Evolutionary conservation across 2,888 invertebrate genomes (phyloP).

Genomic region (Mycalesis mineus): DNA sequence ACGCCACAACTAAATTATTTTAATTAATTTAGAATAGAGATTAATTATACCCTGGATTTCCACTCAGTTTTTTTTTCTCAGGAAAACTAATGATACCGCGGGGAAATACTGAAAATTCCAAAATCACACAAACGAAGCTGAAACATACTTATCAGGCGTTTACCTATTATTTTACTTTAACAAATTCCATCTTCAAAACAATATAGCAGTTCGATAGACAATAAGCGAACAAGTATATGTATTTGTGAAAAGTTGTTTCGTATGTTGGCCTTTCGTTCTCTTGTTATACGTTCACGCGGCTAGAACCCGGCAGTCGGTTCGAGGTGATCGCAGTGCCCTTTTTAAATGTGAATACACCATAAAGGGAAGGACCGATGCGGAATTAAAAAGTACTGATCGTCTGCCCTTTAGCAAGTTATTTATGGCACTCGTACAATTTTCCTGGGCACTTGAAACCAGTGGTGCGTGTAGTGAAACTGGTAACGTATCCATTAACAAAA

Average conservation of each 20-base stretch:
- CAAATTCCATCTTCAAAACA: too few species aligned
- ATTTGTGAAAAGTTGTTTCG: slow-evolving; percentile 13
- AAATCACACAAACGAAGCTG: too few species aligned
- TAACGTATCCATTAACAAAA: slow-evolving; percentile 10
- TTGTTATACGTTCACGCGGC: slow-evolving; percentile 34
- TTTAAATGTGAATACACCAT: slow-evolving; percentile 41
- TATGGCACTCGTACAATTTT: slow-evolving; percentile 15
- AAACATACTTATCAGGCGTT: too few species aligned
- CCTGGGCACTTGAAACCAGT: slow-evolving; percentile 11
- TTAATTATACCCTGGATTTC: too few species aligned
- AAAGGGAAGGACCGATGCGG: slow-evolving; percentile 41
- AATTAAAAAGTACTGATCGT: slow-evolving; percentile 28
- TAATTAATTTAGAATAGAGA: too few species aligned
- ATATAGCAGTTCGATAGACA: neutral
- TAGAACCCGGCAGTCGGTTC: slow-evolving; percentile 61
- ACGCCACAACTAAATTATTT: too few species aligned
- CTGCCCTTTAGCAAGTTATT: slow-evolving; percentile 29
- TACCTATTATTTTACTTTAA: too few species aligned
- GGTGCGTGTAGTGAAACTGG: slow-evolving; percentile 12
- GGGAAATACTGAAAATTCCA: too few species aligned
- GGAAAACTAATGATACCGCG: too few species aligned
- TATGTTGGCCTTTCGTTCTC: slow-evolving; percentile 15
- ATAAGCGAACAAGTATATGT: neutral
- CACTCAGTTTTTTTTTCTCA: too few species aligned
- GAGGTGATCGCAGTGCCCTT: slow-evolving; percentile 47